These are phyloP conservation scores for Orchestia grillus DNA, from an alignment of 1,140 invertebrate genomes.

Conservation along the genomic window DNA sequence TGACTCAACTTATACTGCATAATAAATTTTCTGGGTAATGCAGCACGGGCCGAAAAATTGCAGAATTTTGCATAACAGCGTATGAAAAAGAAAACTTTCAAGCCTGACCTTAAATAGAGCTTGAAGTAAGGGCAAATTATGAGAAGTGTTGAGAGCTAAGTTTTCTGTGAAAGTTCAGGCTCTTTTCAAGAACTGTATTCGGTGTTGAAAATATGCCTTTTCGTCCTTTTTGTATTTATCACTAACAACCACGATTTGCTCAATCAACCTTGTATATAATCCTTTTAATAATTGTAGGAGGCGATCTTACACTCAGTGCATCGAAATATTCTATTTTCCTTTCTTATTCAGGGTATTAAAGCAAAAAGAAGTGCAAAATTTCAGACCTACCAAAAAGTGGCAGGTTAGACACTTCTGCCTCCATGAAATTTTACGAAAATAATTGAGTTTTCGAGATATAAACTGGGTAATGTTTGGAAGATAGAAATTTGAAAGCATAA, in stretches of 20 bases:
- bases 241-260: not conserved
- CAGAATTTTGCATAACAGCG: not conserved
- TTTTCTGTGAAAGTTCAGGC: not conserved
- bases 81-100: not conserved
- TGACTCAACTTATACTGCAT: not conserved
- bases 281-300: too few species aligned
- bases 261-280: too few species aligned
- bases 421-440: too few species aligned
- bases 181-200: not conserved
- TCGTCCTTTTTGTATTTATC: not conserved
- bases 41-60: not conserved
- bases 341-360: too few species aligned
- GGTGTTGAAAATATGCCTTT: not conserved
- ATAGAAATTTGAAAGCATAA: too few species aligned
- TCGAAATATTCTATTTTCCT: too few species aligned
- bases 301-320: too few species aligned
- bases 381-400: too few species aligned
- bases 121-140: not conserved
- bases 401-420: too few species aligned
- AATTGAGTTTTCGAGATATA: too few species aligned
- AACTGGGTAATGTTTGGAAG: too few species aligned
- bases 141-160: not conserved
- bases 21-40: not conserved
- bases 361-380: too few species aligned
- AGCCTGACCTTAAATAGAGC: not conserved